phyloP scores from a whole-genome alignment of 2,888 invertebrate genomes.

The Lucinisca nassula region DNA sequence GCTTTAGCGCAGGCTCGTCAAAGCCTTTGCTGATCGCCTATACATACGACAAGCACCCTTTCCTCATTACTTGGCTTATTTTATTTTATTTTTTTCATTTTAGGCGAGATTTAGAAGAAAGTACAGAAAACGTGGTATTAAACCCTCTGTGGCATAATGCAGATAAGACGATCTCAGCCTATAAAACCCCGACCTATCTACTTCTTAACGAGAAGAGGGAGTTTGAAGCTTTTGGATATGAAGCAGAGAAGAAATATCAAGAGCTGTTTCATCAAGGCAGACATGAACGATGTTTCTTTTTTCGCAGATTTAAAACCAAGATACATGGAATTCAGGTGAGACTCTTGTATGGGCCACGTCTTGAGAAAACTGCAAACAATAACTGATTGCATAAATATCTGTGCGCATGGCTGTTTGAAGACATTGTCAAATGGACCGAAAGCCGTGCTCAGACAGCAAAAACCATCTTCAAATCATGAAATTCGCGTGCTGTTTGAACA shows the following conservation, averaged over 20 bases:
- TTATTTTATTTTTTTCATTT: neutral
- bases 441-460: too few species aligned
- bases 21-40: too few species aligned
- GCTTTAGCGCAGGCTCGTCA: too few species aligned
- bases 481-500: too few species aligned
- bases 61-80: too few species aligned
- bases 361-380: too few species aligned
- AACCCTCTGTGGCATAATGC: constrained; percentile 55
- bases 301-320: constrained; percentile 55
- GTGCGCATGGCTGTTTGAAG: too few species aligned
- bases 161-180: constrained; percentile 47
- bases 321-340: constrained; percentile 50
- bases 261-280: constrained; percentile 64
- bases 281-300: constrained; percentile 63
- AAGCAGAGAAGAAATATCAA: constrained; percentile 60
- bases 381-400: too few species aligned
- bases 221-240: constrained; percentile 68
- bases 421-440: too few species aligned
- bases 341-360: too few species aligned
- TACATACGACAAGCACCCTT: too few species aligned
- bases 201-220: constrained; percentile 67
- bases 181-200: constrained; percentile 62
- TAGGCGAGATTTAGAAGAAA: constrained; percentile 65
- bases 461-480: too few species aligned
- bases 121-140: constrained; percentile 53